A percentile compares a stretch with the other conserved stretches of the same genome.
Evolutionary conservation across 2,797 vertebrate genomes (phyloP).

Genomic region (Anabas testudineus): DNA sequence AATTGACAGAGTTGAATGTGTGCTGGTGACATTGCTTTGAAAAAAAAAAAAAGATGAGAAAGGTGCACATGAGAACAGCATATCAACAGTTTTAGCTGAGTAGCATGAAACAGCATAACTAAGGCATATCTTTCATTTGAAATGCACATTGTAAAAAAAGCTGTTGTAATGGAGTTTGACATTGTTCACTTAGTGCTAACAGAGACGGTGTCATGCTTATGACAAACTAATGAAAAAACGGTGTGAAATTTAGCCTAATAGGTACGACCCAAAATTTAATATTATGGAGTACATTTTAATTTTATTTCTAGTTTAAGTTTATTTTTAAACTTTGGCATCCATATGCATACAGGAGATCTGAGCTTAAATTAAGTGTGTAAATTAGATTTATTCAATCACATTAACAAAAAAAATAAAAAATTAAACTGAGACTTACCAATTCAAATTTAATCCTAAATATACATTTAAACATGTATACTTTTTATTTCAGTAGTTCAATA

Average conservation of each 20-base stretch:
- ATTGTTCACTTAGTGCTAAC: neutral
- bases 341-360: neutral
- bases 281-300: too few species aligned
- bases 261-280: neutral
- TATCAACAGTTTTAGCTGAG: neutral
- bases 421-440: neutral
- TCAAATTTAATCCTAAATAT: neutral
- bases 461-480: too few species aligned
- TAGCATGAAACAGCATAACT: constrained; percentile 27
- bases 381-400: neutral
- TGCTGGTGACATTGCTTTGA: constrained; percentile 16
- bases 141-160: constrained; percentile 12
- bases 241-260: neutral
- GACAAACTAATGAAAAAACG: neutral
- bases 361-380: neutral
- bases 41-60: too few species aligned
- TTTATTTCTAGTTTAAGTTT: neutral
- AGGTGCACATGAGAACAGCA: constrained; percentile 3
- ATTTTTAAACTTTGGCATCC: neutral
- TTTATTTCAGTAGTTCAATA: constrained; percentile 33
- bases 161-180: neutral
- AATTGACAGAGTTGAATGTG: constrained; percentile 1
- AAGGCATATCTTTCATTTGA: constrained; percentile 36
- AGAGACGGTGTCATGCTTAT: constrained; percentile 1
- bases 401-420: too few species aligned